Evolutionary conservation across 2,113 vertebrate species (phyloP).

Genomic region (Dipodomys ordii): DNA sequence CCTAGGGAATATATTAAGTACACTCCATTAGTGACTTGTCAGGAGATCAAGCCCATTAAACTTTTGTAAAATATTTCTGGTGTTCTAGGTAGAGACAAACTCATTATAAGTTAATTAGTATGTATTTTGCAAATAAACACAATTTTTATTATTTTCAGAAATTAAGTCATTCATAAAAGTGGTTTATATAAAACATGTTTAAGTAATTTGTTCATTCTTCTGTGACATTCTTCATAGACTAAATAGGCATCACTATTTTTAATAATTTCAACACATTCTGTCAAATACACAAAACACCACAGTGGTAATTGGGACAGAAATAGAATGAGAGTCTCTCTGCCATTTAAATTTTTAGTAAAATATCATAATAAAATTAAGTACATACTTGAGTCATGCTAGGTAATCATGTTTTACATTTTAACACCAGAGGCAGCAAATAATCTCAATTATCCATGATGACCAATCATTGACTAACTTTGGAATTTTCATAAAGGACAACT

Average conservation of each 20-base stretch:
- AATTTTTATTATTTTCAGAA: constrained; percentile 83
- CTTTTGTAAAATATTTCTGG: constrained; percentile 71
- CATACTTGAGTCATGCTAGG: constrained; percentile 38
- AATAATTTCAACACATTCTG: constrained; percentile 83
- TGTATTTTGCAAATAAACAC: constrained; percentile 80
- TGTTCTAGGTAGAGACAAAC: constrained; percentile 54
- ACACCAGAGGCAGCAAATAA: constrained; percentile 50
- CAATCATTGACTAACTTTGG: not conserved
- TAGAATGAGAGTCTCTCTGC: constrained; percentile 51
- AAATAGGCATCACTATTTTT: constrained; percentile 80
- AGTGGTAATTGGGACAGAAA: constrained; percentile 60
- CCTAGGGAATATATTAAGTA: constrained; percentile 54
- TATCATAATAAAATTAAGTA: constrained; percentile 58
- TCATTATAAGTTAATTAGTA: constrained; percentile 75
- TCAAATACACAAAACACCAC: constrained; percentile 60
- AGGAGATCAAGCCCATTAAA: constrained; percentile 63
- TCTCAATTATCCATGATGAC: not conserved
- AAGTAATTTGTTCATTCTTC: constrained; percentile 83
- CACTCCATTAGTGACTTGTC: constrained; percentile 64
- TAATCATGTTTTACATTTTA: constrained; percentile 13
- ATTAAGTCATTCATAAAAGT: constrained; percentile 85
- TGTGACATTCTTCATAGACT: constrained; percentile 77
- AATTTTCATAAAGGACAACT: not conserved
- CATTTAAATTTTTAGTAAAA: constrained; percentile 67
- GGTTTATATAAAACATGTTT: constrained; percentile 76